A percentile compares a stretch with the other conserved stretches of the same genome.
Conservation (phyloP, 2,113 vertebrate genomes). For the Elanus axillaris region DNA sequence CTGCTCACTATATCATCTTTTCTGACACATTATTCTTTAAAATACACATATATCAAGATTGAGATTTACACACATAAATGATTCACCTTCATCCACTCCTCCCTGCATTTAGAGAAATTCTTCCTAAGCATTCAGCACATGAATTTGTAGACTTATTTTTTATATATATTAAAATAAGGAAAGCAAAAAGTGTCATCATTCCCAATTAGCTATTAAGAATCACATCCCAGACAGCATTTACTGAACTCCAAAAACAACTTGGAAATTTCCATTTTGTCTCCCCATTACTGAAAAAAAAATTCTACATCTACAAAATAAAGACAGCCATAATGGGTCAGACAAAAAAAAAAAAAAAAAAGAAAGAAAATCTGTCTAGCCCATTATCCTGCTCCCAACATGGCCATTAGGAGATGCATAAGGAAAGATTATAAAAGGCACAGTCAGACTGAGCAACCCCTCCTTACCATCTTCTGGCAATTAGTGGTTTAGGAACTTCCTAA, state of each 20-base stretch:
- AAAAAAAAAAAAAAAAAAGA: not conserved
- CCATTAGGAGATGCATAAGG: conserved; percentile 44
- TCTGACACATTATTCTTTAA: not conserved
- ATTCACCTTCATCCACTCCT: not conserved
- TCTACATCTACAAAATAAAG: conserved; percentile 6
- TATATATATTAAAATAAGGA: not conserved
- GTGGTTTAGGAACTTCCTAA: conserved; percentile 41
- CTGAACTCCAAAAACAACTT: not conserved
- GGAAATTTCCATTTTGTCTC: conserved; percentile 1
- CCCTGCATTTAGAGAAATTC: not conserved
- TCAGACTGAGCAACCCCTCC: conserved; percentile 7
- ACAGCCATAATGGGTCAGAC: not conserved
- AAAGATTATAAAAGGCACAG: conserved; percentile 19
- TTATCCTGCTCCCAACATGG: conserved; percentile 31
- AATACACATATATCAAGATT: not conserved
- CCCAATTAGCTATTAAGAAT: not conserved
- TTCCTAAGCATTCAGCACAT: not conserved
- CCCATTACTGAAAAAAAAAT: not conserved
- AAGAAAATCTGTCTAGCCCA: not conserved
- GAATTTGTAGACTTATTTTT: not conserved
- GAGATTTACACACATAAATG: accelerated
- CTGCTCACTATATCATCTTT: not conserved
- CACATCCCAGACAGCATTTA: not conserved
- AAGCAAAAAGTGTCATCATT: not conserved
- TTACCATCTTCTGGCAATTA: conserved; percentile 51